phyloP scores from a whole-genome alignment of 2,797 vertebrate species.

The Oophaga sylvatica region DNA sequence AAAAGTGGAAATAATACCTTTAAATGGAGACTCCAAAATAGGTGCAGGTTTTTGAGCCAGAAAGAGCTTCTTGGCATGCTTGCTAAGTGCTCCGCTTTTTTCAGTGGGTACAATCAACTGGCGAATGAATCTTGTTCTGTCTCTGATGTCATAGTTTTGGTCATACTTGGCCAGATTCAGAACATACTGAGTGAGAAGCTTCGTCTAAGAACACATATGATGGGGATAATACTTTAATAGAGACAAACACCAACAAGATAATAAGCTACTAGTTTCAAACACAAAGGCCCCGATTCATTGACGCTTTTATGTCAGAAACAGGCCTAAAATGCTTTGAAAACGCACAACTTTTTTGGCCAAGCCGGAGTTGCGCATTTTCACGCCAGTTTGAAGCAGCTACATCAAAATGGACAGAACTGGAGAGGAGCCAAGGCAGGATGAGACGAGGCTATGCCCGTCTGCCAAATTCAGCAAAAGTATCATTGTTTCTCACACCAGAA shows the following conservation, averaged over 20 bases:
- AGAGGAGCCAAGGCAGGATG: too few species aligned
- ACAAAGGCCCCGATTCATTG: too few species aligned
- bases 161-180: slow-evolving; percentile 98
- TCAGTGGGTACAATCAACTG: slow-evolving; percentile 96
- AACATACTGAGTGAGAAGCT: slow-evolving; percentile 95
- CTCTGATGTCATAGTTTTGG: slow-evolving; percentile 97
- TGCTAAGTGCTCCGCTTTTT: slow-evolving; percentile 93
- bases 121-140: slow-evolving; percentile 94
- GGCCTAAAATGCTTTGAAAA: too few species aligned
- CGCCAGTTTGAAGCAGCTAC: too few species aligned
- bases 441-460: too few species aligned
- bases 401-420: too few species aligned
- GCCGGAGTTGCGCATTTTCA: too few species aligned
- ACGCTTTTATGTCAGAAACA: too few species aligned
- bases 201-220: slow-evolving; percentile 80
- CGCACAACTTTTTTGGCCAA: too few species aligned
- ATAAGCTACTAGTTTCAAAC: not conserved
- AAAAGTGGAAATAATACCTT: slow-evolving; percentile 78
- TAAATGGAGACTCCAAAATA: slow-evolving; percentile 94
- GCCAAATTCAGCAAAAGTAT: too few species aligned
- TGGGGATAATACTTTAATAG: not conserved
- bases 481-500: too few species aligned
- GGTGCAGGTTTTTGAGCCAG: slow-evolving; percentile 96
- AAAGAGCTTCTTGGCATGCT: slow-evolving; percentile 97
- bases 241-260: not conserved